Conservation (phyloP, 2,888 invertebrate species). For the Mechanitis mazaeus region DNA sequence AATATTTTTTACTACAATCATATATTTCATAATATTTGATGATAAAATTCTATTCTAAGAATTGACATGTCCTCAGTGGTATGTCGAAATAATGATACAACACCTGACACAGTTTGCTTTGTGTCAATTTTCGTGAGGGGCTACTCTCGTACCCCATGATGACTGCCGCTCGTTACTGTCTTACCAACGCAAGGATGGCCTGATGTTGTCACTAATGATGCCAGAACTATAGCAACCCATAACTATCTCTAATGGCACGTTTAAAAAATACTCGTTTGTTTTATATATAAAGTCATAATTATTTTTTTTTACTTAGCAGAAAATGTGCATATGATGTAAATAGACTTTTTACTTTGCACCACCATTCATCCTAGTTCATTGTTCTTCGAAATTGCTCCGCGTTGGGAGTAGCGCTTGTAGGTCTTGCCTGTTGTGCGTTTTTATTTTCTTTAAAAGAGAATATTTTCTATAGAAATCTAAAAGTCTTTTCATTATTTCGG, state of each 20-base stretch:
- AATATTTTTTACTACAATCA: too few relatives aligned
- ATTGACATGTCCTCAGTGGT: conserved; percentile 18
- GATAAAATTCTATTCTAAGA: not conserved
- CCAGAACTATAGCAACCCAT: conserved; percentile 28
- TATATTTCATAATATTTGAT: not conserved
- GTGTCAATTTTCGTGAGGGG: conserved; percentile 69
- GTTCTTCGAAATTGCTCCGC: conserved; percentile 72
- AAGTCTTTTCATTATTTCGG: conserved; percentile 32
- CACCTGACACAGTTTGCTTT: conserved; percentile 65
- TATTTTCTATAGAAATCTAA: conserved; percentile 17
- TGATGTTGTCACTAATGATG: conserved; percentile 67
- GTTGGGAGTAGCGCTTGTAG: conserved; percentile 61
- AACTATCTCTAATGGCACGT: not conserved
- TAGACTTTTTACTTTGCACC: conserved; percentile 67
- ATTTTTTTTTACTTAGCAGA: conserved; percentile 46
- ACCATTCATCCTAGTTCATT: conserved; percentile 68
- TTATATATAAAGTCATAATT: conserved; percentile 10
- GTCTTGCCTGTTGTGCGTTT: conserved; percentile 41
- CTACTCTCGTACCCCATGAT: conserved; percentile 62
- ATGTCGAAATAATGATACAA: conserved; percentile 58
- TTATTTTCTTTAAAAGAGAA: conserved; percentile 12
- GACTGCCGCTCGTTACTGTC: conserved; percentile 72
- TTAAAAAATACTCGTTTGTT: not conserved
- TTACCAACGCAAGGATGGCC: conserved; percentile 51
- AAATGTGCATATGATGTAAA: conserved; percentile 69